Evolutionary conservation across 2,888 invertebrate species (phyloP).

Genomic region (Morinoia aosen): DNA sequence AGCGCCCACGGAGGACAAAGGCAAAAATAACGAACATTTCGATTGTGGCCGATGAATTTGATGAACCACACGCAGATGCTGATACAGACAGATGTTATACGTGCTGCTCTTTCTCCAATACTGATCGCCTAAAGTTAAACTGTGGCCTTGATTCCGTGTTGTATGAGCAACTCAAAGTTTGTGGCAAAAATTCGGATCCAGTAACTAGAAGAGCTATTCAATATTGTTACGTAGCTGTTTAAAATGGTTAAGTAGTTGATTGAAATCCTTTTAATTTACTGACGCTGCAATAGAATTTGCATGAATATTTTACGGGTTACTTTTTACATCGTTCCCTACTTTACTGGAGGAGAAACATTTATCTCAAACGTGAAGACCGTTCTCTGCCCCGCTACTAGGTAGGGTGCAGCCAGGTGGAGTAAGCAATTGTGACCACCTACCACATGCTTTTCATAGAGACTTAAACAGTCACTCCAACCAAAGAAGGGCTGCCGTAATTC

Average conservation of each 20-base stretch:
- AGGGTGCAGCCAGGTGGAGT: background rate
- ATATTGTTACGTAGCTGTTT: background rate
- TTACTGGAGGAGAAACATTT: background rate
- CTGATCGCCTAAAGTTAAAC: background rate
- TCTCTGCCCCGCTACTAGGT: background rate
- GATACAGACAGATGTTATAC: background rate
- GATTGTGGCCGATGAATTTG: background rate
- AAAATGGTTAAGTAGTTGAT: background rate
- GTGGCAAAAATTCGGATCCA: too few relatives aligned
- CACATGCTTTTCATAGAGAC: background rate
- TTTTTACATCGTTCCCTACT: too few relatives aligned
- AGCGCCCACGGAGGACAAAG: constrained; percentile 27
- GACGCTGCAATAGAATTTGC: background rate
- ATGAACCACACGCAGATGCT: background rate
- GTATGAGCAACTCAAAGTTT: background rate
- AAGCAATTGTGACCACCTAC: background rate
- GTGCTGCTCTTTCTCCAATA: background rate
- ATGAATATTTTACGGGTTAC: background rate
- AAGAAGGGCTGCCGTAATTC: background rate
- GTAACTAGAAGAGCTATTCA: background rate
- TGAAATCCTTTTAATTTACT: background rate
- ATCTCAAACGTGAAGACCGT: background rate
- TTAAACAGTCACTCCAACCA: background rate
- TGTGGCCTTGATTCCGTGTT: background rate
- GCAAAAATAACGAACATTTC: constrained; percentile 47